Conservation (phyloP, 1,140 invertebrate genomes). For the Holotrichia oblita region DNA sequence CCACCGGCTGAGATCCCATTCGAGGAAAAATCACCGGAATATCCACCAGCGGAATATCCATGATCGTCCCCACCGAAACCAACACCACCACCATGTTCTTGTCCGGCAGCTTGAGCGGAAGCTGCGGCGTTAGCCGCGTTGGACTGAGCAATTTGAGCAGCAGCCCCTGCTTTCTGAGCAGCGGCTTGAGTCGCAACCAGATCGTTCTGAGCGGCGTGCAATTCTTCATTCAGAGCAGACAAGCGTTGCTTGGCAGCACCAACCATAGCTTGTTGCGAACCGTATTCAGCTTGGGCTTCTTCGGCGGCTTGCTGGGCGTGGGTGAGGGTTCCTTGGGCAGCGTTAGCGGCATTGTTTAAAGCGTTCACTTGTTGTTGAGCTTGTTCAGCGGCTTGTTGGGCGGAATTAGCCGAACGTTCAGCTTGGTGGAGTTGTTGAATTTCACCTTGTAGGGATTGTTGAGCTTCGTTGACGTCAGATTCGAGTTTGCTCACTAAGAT, state of each 20-base stretch:
- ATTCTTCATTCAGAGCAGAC: slow-evolving; percentile 68
- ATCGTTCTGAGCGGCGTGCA: slow-evolving; percentile 72
- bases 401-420: slow-evolving; percentile 70
- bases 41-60: neutral
- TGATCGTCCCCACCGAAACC: slow-evolving; percentile 42
- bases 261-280: slow-evolving; percentile 75
- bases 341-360: no score
- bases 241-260: slow-evolving; percentile 71
- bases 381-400: no score
- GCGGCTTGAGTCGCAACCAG: slow-evolving; percentile 73
- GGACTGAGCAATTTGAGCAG: slow-evolving; percentile 66
- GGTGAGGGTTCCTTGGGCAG: no score
- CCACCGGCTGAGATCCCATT: no score
- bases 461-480: slow-evolving; percentile 72
- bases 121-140: no score
- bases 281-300: slow-evolving; percentile 72
- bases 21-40: no score
- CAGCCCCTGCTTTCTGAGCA: slow-evolving; percentile 68
- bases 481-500: slow-evolving; percentile 70
- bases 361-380: no score
- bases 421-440: slow-evolving; percentile 73
- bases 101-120: slow-evolving; percentile 64
- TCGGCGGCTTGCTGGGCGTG: no score
- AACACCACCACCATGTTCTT: slow-evolving; percentile 46
- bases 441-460: slow-evolving; percentile 70